Evolutionary conservation across 2,113 vertebrate species (phyloP).

Genomic region (Myrmecophaga tridactyla): DNA sequence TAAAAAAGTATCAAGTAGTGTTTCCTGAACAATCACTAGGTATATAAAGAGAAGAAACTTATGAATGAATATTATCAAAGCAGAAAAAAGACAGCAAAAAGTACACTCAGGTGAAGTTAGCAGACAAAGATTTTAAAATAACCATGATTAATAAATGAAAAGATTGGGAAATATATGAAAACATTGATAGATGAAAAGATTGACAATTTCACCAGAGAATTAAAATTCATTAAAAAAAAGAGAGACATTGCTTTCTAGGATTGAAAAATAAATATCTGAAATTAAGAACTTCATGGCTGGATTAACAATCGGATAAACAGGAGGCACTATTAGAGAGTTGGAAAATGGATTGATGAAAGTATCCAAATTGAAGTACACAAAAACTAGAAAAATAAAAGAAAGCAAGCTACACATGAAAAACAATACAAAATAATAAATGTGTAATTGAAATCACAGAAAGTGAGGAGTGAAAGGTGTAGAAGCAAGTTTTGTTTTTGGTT

Average conservation of each 20-base stretch:
- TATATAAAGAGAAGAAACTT: not conserved
- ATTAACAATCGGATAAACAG: not conserved
- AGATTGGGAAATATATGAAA: not conserved
- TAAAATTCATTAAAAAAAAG: constrained; percentile 9
- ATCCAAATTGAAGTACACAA: not conserved
- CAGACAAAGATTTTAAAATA: not conserved
- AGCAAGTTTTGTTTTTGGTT: too few relatives aligned
- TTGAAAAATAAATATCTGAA: not conserved
- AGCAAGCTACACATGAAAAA: not conserved
- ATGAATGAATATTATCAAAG: too few relatives aligned
- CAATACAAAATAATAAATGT: too few relatives aligned
- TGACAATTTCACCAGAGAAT: too few relatives aligned
- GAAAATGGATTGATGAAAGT: not conserved
- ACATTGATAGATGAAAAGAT: not conserved
- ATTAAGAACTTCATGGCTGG: not conserved
- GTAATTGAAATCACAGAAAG: too few relatives aligned
- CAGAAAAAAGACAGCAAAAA: not conserved
- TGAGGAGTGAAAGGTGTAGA: too few relatives aligned
- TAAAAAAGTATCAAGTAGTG: too few relatives aligned
- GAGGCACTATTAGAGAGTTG: not conserved
- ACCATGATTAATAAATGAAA: too few relatives aligned
- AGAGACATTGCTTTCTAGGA: not conserved
- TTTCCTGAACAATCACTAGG: too few relatives aligned
- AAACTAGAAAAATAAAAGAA: not conserved
- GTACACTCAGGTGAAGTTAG: not conserved